Percentiles rank a stretch among this genome's conserved stretches.
Conservation (phyloP, 2,797 vertebrate species). For the Sebastes elongatus region DNA sequence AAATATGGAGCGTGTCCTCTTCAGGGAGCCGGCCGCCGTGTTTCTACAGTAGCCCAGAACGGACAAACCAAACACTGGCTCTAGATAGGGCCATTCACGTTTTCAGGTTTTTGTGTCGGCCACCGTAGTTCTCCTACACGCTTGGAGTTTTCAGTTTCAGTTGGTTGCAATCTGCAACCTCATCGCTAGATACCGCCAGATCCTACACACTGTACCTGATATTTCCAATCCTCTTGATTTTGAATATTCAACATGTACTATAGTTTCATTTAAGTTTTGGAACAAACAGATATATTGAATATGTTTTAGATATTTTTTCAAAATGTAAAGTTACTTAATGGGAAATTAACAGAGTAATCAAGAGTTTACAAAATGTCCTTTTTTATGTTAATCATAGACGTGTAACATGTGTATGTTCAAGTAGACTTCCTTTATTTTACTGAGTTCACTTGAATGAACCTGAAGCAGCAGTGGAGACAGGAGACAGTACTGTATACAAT, state of each 20-base stretch:
- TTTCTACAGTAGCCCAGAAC: too few species aligned
- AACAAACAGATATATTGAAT: not conserved
- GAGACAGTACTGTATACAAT: not conserved
- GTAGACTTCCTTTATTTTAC: not conserved
- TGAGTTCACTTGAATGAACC: not conserved
- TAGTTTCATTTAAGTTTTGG: not conserved
- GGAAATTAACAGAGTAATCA: not conserved
- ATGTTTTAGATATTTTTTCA: not conserved
- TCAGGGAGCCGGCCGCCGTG: too few species aligned
- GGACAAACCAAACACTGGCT: too few species aligned
- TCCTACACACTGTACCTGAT: not conserved
- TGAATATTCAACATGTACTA: not conserved
- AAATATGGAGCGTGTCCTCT: too few species aligned
- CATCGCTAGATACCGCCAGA: too few species aligned
- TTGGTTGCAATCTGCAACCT: too few species aligned
- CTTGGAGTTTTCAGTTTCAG: too few species aligned
- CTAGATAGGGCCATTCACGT: too few species aligned
- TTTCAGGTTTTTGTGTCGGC: too few species aligned
- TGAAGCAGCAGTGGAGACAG: not conserved
- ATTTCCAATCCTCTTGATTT: not conserved
- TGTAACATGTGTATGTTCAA: not conserved
- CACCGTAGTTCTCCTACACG: too few species aligned
- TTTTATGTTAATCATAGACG: not conserved
- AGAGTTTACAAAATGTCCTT: not conserved
- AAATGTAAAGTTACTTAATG: not conserved